Evolutionary conservation across 2,113 vertebrate species (phyloP), one percentile per base, ranked within the genome.

Genomic region (Perccottus glenii): DNA sequence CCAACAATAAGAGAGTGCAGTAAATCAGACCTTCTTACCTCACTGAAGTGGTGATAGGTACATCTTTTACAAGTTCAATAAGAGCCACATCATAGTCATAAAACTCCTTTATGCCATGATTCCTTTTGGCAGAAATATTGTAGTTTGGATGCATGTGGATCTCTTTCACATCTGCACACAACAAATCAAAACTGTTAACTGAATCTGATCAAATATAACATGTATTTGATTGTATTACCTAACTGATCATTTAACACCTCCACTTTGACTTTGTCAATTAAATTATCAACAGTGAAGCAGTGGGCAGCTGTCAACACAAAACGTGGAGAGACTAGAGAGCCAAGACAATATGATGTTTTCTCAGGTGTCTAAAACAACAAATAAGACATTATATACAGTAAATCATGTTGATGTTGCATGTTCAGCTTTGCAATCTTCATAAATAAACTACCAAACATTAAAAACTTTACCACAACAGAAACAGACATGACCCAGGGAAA

Each of bases 21-120:
- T 40, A 38, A 35, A 36, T 36, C 32, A 36, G n/a, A 14, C 12
- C 16, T 11, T 62, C 62, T 72, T 44, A 91, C 91, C 90, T 88
- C 6, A 10, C 6, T 0, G 0, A 0, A 9, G 0, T 2, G 9
- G 81, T 80, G 49, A 87, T 49, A 0, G 5, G 0, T 36, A 93
- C 61, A n/a, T 57, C 15, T 0, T 75, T 0, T 0, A 61, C 0
- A 46, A 93, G 77, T 32, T 90, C 58, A 44, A 94, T 67, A 3
- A 94, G 89, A 70, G 92, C 92, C 9, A 93, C 77, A 12, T 93
- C 92, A 15, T 84, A 93, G 71, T 92, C 91, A 58, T 92, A 93
- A 65, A 88, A 92, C 77, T 93, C 92, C 0, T 5, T 0, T 38
- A 93, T 83, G 0, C 67, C 81, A 0, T 59, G 0, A 0, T 65